These are phyloP conservation scores for Sylvietta virens DNA, from an alignment of 2,113 vertebrate species.

Conservation along the genomic window DNA sequence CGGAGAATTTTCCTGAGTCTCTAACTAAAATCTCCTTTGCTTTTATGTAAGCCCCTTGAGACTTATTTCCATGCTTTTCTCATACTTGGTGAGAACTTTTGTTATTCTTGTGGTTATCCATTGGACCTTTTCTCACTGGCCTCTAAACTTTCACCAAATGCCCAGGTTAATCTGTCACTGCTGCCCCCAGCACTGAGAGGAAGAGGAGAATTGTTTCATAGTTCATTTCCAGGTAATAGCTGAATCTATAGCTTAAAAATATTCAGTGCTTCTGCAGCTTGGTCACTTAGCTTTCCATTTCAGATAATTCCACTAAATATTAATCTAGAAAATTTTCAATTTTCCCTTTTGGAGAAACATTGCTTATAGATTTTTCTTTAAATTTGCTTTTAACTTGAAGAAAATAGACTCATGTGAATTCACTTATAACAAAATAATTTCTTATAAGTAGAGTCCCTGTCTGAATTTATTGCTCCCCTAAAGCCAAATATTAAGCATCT, in stretches of 20 bases:
- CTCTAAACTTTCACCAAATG: not conserved
- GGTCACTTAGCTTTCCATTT: not conserved
- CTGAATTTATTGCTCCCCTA: not conserved
- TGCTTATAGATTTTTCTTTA: not conserved
- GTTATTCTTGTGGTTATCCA: not conserved
- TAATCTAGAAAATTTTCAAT: not conserved
- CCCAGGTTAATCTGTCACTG: not conserved
- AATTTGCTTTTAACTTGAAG: not conserved
- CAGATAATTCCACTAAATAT: not conserved
- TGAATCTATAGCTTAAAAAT: not conserved
- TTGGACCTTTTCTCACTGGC: not conserved
- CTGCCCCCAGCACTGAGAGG: not conserved
- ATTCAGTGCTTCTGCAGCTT: not conserved
- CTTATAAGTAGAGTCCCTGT: not conserved
- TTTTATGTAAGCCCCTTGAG: constrained; percentile 13
- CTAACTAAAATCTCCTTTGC: constrained; percentile 15
- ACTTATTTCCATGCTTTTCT: not conserved
- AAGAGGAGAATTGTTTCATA: not conserved
- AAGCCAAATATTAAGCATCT: not conserved
- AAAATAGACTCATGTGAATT: not conserved
- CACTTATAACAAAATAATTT: not conserved
- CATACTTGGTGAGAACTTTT: not conserved
- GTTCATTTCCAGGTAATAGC: not conserved
- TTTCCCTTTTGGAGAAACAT: not conserved
- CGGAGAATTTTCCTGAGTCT: not conserved